Conservation (phyloP, 2,888 invertebrate species). For the Sphecodes monilicornis region DNA sequence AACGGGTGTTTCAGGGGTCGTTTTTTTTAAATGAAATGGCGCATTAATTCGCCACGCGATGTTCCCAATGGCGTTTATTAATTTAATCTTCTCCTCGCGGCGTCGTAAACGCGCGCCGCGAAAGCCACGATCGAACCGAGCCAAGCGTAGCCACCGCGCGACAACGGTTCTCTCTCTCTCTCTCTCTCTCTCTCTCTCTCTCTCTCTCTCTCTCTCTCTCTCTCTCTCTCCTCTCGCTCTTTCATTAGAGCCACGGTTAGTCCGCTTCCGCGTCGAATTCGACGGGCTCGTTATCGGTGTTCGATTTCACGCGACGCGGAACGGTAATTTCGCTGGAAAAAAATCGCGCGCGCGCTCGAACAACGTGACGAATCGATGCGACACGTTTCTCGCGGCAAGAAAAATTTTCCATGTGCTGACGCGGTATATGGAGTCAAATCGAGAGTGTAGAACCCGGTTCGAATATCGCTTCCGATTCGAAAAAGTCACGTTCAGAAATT, state of each 20-base stretch:
- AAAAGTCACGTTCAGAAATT: neutral
- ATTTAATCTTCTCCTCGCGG: constrained; percentile 29
- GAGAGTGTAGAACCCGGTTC: neutral
- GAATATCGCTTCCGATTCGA: neutral
- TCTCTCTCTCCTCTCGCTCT: neutral
- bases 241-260: constrained; percentile 37
- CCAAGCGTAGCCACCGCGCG: neutral
- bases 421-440: neutral
- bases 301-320: constrained; percentile 39
- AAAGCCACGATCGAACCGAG: neutral
- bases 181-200: neutral
- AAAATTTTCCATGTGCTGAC: neutral
- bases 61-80: constrained; percentile 29
- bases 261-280: constrained; percentile 44
- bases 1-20: neutral
- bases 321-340: constrained; percentile 29
- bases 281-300: constrained; percentile 50
- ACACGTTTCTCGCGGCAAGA: neutral
- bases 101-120: constrained; percentile 13
- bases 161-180: neutral
- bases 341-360: constrained; percentile 3
- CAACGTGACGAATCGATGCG: constrained; percentile 2
- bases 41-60: constrained; percentile 34
- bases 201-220: neutral
- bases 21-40: neutral